Percentiles rank a stretch among this genome's conserved stretches.
Evolutionary conservation across 2,888 invertebrate genomes (phyloP).

Genomic region (Microdon myrmicae): DNA sequence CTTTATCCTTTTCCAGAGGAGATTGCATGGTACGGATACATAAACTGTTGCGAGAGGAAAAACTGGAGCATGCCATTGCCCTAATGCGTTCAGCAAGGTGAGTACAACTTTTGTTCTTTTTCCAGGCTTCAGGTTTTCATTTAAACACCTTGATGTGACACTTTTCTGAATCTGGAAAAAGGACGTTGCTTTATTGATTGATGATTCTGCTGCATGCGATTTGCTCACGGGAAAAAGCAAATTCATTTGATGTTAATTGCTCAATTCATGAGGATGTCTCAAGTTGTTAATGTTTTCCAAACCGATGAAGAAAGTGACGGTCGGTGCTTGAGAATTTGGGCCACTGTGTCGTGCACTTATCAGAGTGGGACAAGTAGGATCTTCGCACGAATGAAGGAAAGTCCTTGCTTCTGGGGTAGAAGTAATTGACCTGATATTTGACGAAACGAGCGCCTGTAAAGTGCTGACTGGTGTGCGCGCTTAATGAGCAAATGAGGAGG

Average conservation of each 20-base stretch:
- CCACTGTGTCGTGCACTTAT: conserved; percentile 6
- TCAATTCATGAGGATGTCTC: conserved; percentile 12
- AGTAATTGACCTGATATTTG: conserved; percentile 18
- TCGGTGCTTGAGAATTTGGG: conserved; percentile 3
- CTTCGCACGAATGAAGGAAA: not conserved
- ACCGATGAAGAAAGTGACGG: not conserved
- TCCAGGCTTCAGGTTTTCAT: not conserved
- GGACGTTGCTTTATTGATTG: no score
- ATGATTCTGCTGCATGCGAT: no score
- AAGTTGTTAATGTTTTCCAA: conserved; percentile 13
- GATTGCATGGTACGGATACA: conserved; percentile 90
- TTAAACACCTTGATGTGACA: not conserved
- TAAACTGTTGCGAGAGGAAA: conserved; percentile 75
- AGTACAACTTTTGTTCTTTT: conserved; percentile 56
- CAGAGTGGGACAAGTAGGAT: conserved; percentile 5
- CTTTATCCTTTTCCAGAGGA: conserved; percentile 70
- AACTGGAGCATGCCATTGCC: conserved; percentile 81
- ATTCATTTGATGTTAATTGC: conserved; percentile 27
- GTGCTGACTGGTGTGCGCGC: not conserved
- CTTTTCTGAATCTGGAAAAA: conserved; percentile 4
- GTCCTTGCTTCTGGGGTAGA: not conserved
- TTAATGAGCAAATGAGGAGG: no score
- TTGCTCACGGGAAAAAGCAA: conserved; percentile 19
- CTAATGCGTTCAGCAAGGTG: conserved; percentile 82
- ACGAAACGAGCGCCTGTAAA: not conserved